Percentiles rank a stretch among this genome's conserved stretches.
These are phyloP conservation scores for Aphidius ervi DNA, from an alignment of 1,140 invertebrate genomes.

Conservation along the genomic window DNA sequence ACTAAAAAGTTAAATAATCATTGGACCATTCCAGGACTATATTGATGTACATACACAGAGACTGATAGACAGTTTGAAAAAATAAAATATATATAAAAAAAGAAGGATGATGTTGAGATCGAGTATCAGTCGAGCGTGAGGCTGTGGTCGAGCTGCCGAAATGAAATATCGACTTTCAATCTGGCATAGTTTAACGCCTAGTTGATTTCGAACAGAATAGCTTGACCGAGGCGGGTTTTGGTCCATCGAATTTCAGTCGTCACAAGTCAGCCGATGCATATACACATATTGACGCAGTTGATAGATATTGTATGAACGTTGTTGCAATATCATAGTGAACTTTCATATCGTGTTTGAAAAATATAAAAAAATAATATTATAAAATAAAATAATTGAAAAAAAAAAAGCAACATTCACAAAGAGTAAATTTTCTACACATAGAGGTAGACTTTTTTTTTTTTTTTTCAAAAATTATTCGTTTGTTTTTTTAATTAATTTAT, in stretches of 20 bases:
- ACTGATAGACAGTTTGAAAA: too few species aligned
- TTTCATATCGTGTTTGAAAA: not conserved
- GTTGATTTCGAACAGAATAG: conserved; percentile 25
- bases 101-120: conserved; percentile 11
- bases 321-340: not conserved
- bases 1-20: too few species aligned
- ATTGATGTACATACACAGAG: too few species aligned
- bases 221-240: conserved; percentile 8
- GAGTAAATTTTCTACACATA: too few species aligned
- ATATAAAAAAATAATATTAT: too few species aligned
- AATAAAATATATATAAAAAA: not conserved
- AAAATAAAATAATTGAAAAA: too few species aligned
- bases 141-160: conserved; percentile 12
- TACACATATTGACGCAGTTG: conserved; percentile 11
- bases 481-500: too few species aligned
- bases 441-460: too few species aligned
- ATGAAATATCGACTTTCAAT: conserved; percentile 28
- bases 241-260: conserved; percentile 16
- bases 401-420: too few species aligned
- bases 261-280: conserved; percentile 1
- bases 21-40: too few species aligned
- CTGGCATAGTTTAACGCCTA: conserved; percentile 24
- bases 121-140: conserved; percentile 8
- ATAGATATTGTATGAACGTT: conserved; percentile 13
- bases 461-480: too few species aligned